Conservation (phyloP, 2,113 vertebrate species). For the Heterochromis multidens region DNA sequence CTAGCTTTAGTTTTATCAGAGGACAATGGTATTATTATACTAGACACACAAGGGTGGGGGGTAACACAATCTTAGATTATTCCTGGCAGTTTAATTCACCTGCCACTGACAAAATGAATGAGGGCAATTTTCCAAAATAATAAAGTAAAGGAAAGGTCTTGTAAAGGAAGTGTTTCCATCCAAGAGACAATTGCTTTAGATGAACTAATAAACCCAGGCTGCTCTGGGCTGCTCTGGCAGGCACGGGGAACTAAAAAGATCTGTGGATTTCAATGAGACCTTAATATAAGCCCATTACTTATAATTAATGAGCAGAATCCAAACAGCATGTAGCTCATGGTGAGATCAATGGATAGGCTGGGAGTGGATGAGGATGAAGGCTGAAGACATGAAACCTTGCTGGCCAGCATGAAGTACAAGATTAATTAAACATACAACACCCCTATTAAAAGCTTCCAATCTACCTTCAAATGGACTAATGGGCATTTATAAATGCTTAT, state of each 20-base stretch:
- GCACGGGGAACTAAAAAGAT: slow-evolving; percentile 67
- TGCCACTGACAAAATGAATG: slow-evolving; percentile 89
- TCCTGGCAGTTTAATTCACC: slow-evolving; percentile 87
- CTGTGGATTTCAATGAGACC: slow-evolving; percentile 70
- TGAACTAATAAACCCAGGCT: slow-evolving; percentile 71
- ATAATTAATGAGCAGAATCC: slow-evolving; percentile 77
- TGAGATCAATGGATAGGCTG: slow-evolving; percentile 69
- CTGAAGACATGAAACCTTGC: slow-evolving; percentile 55
- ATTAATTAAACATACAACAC: slow-evolving; percentile 68
- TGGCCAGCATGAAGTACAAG: slow-evolving; percentile 48
- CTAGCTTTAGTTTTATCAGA: slow-evolving; percentile 76
- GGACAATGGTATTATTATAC: slow-evolving; percentile 78
- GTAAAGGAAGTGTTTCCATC: slow-evolving; percentile 73
- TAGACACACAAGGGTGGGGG: slow-evolving; percentile 73
- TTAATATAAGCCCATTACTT: slow-evolving; percentile 76
- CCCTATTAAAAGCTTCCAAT: slow-evolving; percentile 50
- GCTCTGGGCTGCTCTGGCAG: slow-evolving; percentile 62
- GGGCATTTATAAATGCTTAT: slow-evolving; percentile 44
- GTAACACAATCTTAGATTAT: slow-evolving; percentile 84
- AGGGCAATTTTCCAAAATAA: slow-evolving; percentile 93
- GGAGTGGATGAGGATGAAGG: slow-evolving; percentile 50
- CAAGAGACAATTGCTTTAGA: slow-evolving; percentile 70
- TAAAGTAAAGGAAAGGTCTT: slow-evolving; percentile 77
- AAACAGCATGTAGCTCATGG: slow-evolving; percentile 59
- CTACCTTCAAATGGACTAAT: slow-evolving; percentile 54